These are phyloP conservation scores for Chaetogeoica ovagalla DNA, from an alignment of 2,888 invertebrate genomes.

Conservation along the genomic window DNA sequence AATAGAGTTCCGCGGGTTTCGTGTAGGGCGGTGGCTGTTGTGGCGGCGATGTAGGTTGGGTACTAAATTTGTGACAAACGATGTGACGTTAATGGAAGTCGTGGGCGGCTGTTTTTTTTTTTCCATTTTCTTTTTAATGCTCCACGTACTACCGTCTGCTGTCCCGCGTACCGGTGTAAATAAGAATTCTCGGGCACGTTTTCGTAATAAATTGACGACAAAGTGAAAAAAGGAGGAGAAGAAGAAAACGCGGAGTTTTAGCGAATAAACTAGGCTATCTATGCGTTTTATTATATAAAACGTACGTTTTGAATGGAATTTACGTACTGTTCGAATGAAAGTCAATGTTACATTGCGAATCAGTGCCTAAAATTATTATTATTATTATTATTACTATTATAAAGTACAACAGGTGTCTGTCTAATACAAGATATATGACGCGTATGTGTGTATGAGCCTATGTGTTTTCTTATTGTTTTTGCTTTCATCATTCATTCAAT, in stretches of 20 bases:
- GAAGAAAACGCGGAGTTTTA: constrained; percentile 13
- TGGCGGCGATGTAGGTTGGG: not conserved
- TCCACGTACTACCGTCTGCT: not conserved
- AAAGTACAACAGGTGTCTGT: not conserved
- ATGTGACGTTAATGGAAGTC: constrained; percentile 53
- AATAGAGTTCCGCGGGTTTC: constrained; percentile 46
- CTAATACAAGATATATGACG: not conserved
- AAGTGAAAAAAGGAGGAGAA: constrained; percentile 1
- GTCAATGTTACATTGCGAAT: constrained; percentile 7
- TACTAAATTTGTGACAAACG: constrained; percentile 53
- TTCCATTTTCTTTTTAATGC: constrained; percentile 36
- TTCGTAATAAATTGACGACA: constrained; percentile 46
- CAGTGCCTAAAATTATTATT: not conserved
- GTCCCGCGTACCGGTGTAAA: constrained; percentile 10
- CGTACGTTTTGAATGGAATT: constrained; percentile 22
- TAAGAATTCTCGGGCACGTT: constrained; percentile 51
- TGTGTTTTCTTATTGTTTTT: constrained; percentile 31
- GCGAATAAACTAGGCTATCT: constrained; percentile 11
- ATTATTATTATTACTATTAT: not conserved
- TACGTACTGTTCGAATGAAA: constrained; percentile 19
- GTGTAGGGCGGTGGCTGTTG: too few species aligned
- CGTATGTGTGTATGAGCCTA: not conserved
- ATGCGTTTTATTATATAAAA: not conserved
- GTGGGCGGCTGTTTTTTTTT: constrained; percentile 33
- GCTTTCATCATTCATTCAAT: constrained; percentile 32